These are phyloP conservation scores for Hylaeus anthracinus DNA, from an alignment of 1,140 invertebrate species.

Conservation along the genomic window DNA sequence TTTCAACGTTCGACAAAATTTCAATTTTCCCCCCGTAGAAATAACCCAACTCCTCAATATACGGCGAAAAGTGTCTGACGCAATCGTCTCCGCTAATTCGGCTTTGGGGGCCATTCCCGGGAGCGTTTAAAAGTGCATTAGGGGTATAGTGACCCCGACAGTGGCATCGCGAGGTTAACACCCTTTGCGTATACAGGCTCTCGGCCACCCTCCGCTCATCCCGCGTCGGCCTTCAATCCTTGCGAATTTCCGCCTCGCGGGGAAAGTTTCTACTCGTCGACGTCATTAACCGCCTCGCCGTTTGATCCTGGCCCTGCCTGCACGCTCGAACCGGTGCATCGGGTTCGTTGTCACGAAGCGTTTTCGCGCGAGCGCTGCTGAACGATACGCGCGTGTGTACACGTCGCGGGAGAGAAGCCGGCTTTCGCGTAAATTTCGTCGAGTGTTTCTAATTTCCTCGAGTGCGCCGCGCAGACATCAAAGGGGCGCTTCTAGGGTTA, in stretches of 20 bases:
- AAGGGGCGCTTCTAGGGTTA: slow-evolving; percentile 34
- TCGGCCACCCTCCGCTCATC: background rate
- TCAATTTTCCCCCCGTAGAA: too few species aligned
- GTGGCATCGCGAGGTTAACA: background rate
- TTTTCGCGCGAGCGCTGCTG: background rate
- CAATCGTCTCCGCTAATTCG: too few species aligned
- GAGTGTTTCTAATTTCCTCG: slow-evolving; percentile 51
- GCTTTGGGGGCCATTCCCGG: too few species aligned
- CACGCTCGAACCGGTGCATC: slow-evolving; percentile 17
- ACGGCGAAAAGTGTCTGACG: too few species aligned
- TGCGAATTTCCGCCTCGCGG: slow-evolving; percentile 27
- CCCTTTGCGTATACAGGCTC: background rate
- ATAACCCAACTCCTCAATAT: too few species aligned
- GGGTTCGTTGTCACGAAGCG: slow-evolving; percentile 36
- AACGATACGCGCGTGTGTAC: too few species aligned
- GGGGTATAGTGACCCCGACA: background rate
- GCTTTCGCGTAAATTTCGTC: slow-evolving; percentile 35
- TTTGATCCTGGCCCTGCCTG: slow-evolving; percentile 48
- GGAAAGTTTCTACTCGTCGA: slow-evolving; percentile 50
- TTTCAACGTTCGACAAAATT: too few species aligned
- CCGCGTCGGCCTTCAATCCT: background rate
- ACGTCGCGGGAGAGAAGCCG: background rate
- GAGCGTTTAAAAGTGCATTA: too few species aligned
- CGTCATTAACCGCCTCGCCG: slow-evolving; percentile 54
- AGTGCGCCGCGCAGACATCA: slow-evolving; percentile 27